phyloP scores from a whole-genome alignment of 2,113 vertebrate species.

The Hyperoodon ampullatus region DNA sequence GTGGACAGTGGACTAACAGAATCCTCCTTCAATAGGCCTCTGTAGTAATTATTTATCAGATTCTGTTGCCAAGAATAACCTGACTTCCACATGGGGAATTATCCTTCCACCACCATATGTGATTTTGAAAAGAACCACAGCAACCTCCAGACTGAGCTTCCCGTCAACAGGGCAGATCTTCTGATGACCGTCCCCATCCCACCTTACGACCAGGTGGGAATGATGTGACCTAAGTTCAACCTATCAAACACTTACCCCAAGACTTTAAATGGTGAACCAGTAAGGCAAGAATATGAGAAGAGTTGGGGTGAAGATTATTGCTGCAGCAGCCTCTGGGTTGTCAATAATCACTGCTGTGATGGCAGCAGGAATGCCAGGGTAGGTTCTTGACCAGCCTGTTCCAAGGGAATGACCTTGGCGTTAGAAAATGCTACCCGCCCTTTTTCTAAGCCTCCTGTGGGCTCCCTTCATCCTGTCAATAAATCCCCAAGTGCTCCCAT shows the following conservation, averaged over 20 bases:
- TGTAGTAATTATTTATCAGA: not conserved
- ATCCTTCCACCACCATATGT: not conserved
- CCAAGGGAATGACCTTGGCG: not conserved
- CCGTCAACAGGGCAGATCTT: not conserved
- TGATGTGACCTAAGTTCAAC: not conserved
- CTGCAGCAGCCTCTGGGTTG: not conserved
- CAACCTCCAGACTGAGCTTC: not conserved
- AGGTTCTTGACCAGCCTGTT: not conserved
- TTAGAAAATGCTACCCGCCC: not conserved
- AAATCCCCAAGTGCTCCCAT: not conserved
- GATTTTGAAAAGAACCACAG: not conserved
- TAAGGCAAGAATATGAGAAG: not conserved
- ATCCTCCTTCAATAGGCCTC: not conserved
- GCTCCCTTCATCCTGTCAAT: not conserved
- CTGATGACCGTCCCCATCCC: not conserved
- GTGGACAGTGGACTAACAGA: not conserved
- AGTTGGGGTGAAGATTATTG: not conserved
- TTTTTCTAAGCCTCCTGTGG: not conserved
- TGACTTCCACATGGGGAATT: not conserved
- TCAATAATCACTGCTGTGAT: not conserved
- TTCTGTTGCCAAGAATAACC: not conserved
- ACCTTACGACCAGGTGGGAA: not conserved
- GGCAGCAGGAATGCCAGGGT: not conserved
- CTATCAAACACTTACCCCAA: not conserved
- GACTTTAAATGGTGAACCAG: not conserved